A percentile compares a stretch with the other conserved stretches of the same genome.
phyloP scores from a whole-genome alignment of 2,113 vertebrate species.

The Anoura caudifer region DNA sequence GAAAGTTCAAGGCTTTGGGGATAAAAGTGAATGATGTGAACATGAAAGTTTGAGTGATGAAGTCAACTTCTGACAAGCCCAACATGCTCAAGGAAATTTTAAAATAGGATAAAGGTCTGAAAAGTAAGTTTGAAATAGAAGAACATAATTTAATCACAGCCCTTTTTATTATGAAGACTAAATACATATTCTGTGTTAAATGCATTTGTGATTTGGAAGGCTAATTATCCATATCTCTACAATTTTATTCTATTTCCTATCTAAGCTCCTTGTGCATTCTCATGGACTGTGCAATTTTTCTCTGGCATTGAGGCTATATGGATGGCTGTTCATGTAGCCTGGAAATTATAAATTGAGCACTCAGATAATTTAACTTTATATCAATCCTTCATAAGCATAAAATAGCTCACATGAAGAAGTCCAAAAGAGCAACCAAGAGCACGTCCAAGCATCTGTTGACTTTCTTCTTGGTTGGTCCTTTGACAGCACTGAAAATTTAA shows the following conservation, averaged over 20 bases:
- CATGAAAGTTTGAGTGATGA: conserved; percentile 76
- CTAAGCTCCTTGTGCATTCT: neutral
- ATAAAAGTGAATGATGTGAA: conserved; percentile 77
- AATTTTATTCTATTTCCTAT: neutral
- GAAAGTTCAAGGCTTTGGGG: conserved; percentile 76
- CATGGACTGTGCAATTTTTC: neutral
- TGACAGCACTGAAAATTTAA: neutral
- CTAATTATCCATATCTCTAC: neutral
- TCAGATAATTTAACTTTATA: conserved; percentile 13
- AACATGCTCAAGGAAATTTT: conserved; percentile 77
- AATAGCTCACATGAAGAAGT: neutral
- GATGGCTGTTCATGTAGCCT: neutral
- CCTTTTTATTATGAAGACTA: conserved; percentile 33
- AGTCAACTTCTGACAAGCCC: conserved; percentile 78
- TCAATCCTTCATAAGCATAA: neutral
- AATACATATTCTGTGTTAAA: conserved; percentile 43
- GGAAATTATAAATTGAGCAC: neutral
- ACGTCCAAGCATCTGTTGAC: neutral
- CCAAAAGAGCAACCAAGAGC: neutral
- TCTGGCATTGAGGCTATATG: neutral
- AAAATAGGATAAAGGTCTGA: conserved; percentile 68
- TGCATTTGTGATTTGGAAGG: conserved; percentile 7
- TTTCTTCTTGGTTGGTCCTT: neutral
- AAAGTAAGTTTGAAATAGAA: conserved; percentile 66
- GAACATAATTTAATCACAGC: conserved; percentile 56